Evolutionary conservation across 2,797 vertebrate genomes (phyloP).

Genomic region (Botia kubotai): DNA sequence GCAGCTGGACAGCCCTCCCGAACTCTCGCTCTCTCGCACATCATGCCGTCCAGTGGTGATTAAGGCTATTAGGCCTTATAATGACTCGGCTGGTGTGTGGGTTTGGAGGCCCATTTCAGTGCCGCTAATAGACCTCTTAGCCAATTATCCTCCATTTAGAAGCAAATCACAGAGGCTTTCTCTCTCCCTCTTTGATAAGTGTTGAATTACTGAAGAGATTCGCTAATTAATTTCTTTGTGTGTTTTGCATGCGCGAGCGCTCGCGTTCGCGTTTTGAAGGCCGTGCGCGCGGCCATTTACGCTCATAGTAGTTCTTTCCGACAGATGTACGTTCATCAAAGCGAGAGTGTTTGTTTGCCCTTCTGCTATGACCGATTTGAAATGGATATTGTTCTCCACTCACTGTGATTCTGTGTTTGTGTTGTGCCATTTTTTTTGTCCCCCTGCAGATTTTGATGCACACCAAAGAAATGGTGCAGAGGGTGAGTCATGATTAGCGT

Average conservation of each 20-base stretch:
- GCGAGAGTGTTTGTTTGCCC: slow-evolving; percentile 21
- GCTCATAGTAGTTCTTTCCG: too few species aligned
- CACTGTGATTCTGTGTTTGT: slow-evolving; percentile 25
- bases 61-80: slow-evolving; percentile 97
- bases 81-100: slow-evolving; percentile 85
- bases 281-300: neutral
- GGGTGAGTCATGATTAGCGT: slow-evolving; percentile 78
- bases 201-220: slow-evolving; percentile 93
- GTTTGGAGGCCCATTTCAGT: slow-evolving; percentile 96
- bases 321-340: slow-evolving; percentile 15
- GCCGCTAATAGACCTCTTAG: slow-evolving; percentile 97
- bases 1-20: slow-evolving; percentile 52
- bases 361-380: slow-evolving; percentile 6
- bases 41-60: slow-evolving; percentile 83
- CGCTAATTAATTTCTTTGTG: slow-evolving; percentile 92
- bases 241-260: slow-evolving; percentile 43
- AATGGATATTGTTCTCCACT: slow-evolving; percentile 29
- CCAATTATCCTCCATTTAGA: slow-evolving; percentile 96
- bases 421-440: slow-evolving; percentile 47
- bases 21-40: slow-evolving; percentile 3
- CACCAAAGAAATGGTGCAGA: slow-evolving; percentile 98
- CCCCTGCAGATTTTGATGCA: slow-evolving; percentile 94
- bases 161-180: slow-evolving; percentile 98
- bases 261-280: slow-evolving; percentile 24
- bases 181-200: slow-evolving; percentile 83